Evolutionary conservation across 1,140 invertebrate species (phyloP), one percentile per base, ranked within the genome.

Genomic region (Tetragonula clypearis): DNA sequence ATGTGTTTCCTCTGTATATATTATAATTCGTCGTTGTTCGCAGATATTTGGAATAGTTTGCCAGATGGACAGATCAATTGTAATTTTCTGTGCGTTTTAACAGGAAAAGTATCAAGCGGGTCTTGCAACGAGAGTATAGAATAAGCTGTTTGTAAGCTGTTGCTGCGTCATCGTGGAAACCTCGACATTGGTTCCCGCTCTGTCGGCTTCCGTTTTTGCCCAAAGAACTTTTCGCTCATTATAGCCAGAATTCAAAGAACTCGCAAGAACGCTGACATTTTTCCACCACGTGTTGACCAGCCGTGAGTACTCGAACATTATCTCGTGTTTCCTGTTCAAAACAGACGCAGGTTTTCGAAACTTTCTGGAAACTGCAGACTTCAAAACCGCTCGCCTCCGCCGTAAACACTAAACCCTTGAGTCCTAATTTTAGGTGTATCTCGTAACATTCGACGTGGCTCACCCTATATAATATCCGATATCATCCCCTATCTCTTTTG

Each of bases 231-330:
- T 49, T 49, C 30, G 17, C 23, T 90, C 87, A 76, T 89, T 87
- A 90, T 90, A 88, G 86, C 74, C 88, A 79, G 87, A 88, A 91
- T 91, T 93, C 91, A 88, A 82, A 76, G 90, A 92, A 92, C 17
- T 75, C 69, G 68, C 79, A 60, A 30, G 30, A 30, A 87, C 83
- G 73, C 71, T 82, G 69, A 89, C 86, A 62, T 82, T 91, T 86
- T 90, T 87, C 86, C 82, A 90, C 90, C 87, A 91, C 79, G 76
- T 93, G 92, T 83, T 82, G 82, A 69, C 82, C 91, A 93, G 88
- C 72, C 73, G 82, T 41, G 19, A 35, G 21, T 74, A 72, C 41
- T 23, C 30, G 21, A 69, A 26, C 35, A 1, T 12, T 11, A 9
- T 30, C 35, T 78, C 78, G 9, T n/a, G 53, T 79, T 78, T 75